Conservation (phyloP, 2,797 vertebrate genomes). For the Chrysolophus pictus region DNA sequence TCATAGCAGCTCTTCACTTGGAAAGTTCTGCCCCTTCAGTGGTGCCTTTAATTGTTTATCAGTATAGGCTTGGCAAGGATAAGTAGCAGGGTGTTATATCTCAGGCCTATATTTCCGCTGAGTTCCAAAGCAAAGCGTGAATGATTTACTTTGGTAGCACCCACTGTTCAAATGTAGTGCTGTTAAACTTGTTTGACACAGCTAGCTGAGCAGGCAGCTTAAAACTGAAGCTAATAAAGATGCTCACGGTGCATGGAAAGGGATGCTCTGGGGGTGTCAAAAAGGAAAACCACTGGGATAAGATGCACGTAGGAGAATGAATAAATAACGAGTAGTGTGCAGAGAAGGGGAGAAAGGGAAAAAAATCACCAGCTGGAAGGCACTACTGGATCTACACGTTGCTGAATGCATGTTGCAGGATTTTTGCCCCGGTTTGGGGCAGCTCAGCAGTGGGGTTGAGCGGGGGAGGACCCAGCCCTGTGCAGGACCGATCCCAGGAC, state of each 20-base stretch:
- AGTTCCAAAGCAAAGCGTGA: slow-evolving; percentile 12
- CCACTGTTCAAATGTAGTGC: accelerated
- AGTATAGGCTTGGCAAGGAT: not conserved
- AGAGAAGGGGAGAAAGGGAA: not conserved
- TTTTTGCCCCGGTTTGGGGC: not conserved
- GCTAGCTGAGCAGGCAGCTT: not conserved
- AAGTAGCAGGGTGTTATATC: not conserved
- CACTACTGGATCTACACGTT: accelerated
- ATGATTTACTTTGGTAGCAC: not conserved
- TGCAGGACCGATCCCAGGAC: not conserved
- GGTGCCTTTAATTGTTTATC: accelerated
- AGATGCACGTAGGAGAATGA: accelerated
- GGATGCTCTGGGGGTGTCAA: not conserved
- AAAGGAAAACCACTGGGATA: accelerated
- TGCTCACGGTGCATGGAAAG: accelerated
- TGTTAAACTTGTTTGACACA: not conserved
- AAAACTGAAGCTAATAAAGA: accelerated
- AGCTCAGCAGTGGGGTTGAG: not conserved
- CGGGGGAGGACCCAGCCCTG: not conserved
- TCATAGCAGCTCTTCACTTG: not conserved
- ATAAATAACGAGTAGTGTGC: accelerated
- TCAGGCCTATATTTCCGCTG: not conserved
- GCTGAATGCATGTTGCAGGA: not conserved
- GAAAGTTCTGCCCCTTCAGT: not conserved
- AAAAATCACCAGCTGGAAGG: accelerated